Evolutionary conservation across 2,113 vertebrate genomes (phyloP).

Genomic region (Mixornis gularis): DNA sequence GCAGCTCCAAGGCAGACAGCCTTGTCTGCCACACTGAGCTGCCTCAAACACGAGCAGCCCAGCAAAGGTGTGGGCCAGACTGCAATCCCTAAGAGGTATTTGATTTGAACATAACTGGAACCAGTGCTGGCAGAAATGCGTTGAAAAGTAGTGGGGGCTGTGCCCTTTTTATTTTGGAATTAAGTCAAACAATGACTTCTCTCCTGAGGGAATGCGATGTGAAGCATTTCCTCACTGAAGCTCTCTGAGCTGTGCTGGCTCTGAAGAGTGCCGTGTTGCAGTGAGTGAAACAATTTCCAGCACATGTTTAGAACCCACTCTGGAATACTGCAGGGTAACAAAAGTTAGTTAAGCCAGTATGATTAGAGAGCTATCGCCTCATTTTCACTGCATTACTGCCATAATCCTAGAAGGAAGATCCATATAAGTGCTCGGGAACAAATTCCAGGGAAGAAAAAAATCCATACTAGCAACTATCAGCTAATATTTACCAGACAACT

Average conservation of each 20-base stretch:
- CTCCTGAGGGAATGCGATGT: not conserved
- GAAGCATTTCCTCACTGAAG: not conserved
- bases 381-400: not conserved
- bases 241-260: not conserved
- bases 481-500: not conserved
- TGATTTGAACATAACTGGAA: not conserved
- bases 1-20: not conserved
- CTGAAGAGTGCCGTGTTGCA: not conserved
- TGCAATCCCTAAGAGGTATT: not conserved
- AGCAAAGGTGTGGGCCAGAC: fast-evolving
- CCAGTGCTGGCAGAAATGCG: not conserved
- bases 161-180: not conserved
- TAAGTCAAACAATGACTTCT: not conserved
- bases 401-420: not conserved
- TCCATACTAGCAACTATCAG: not conserved
- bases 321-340: not conserved
- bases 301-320: not conserved
- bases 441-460: not conserved
- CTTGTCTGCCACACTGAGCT: not conserved
- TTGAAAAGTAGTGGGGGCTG: not conserved
- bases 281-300: slow-evolving; percentile 20
- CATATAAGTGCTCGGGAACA: not conserved
- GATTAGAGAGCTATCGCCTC: not conserved
- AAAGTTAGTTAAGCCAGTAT: not conserved
- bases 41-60: not conserved